Evolutionary conservation across 1,140 invertebrate species (phyloP).

Genomic region (Drosophila tsacasi): DNA sequence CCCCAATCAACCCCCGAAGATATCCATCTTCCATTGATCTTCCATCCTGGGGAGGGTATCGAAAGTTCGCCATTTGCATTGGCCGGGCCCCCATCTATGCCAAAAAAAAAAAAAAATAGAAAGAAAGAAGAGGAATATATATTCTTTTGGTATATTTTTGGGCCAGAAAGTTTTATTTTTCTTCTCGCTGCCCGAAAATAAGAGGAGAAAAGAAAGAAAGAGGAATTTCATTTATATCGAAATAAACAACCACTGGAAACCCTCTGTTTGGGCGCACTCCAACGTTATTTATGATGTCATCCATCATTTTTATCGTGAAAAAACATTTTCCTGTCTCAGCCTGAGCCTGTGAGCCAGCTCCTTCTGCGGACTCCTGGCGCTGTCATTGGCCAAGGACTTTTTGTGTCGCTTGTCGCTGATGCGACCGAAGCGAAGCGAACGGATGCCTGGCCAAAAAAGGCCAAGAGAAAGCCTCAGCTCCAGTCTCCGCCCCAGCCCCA

Average conservation of each 20-base stretch:
- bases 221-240: conserved; percentile 85
- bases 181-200: conserved; percentile 60
- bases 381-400: conserved; percentile 83
- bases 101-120: conserved; percentile 53
- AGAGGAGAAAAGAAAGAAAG: conserved; percentile 57
- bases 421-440: conserved; percentile 35
- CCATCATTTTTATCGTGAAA: conserved; percentile 85
- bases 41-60: conserved; percentile 55
- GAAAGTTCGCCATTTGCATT: conserved; percentile 73
- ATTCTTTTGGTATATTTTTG: conserved; percentile 52
- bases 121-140: conserved; percentile 7
- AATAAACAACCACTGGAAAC: conserved; percentile 85
- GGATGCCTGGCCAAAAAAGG: conserved; percentile 5
- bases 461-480: conserved; percentile 6
- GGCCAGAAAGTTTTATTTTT: conserved; percentile 64
- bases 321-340: conserved; percentile 85
- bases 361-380: conserved; percentile 49
- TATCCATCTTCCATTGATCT: conserved; percentile 65
- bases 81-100: conserved; percentile 40
- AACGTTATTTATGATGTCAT: conserved; percentile 85
- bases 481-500: conserved; percentile 15
- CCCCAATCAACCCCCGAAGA: conserved; percentile 41
- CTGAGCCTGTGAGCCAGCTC: conserved; percentile 44
- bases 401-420: conserved; percentile 79
- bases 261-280: conserved; percentile 82